Conservation (phyloP, 2,888 invertebrate species). For the Heliconius hortense region DNA sequence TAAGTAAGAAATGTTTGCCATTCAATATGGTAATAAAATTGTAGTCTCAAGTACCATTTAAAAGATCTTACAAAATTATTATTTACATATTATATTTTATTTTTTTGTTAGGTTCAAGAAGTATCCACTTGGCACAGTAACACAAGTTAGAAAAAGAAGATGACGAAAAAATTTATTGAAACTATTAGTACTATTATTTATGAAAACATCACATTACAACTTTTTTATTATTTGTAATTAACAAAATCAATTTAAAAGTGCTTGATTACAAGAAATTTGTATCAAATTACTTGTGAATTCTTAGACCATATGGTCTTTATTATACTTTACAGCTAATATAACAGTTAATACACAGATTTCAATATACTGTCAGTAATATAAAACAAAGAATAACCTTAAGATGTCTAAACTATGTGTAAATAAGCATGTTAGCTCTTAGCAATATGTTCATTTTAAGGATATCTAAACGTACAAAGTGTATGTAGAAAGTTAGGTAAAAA, state of each 20-base stretch:
- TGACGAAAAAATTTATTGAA: too few species aligned
- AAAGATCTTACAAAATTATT: too few species aligned
- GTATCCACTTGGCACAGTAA: too few species aligned
- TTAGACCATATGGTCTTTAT: background rate
- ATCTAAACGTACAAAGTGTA: background rate
- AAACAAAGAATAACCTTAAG: background rate
- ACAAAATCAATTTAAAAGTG: background rate
- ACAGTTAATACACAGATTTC: background rate
- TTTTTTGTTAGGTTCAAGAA: too few species aligned
- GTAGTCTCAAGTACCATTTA: too few species aligned
- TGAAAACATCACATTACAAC: background rate
- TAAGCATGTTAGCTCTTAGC: background rate
- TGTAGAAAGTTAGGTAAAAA: too few species aligned
- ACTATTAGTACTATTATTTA: too few species aligned
- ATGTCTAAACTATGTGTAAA: too few species aligned
- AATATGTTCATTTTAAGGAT: background rate
- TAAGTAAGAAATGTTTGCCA: too few species aligned
- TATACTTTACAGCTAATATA: background rate
- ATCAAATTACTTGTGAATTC: background rate
- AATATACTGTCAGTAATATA: background rate
- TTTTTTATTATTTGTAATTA: background rate
- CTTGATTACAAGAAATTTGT: background rate
- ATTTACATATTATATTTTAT: too few species aligned
- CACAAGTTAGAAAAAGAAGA: too few species aligned
- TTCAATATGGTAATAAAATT: too few species aligned